A percentile compares a stretch with the other conserved stretches of the same genome.
Evolutionary conservation across 2,113 vertebrate species (phyloP).

Genomic region (Callopanchax toddi): DNA sequence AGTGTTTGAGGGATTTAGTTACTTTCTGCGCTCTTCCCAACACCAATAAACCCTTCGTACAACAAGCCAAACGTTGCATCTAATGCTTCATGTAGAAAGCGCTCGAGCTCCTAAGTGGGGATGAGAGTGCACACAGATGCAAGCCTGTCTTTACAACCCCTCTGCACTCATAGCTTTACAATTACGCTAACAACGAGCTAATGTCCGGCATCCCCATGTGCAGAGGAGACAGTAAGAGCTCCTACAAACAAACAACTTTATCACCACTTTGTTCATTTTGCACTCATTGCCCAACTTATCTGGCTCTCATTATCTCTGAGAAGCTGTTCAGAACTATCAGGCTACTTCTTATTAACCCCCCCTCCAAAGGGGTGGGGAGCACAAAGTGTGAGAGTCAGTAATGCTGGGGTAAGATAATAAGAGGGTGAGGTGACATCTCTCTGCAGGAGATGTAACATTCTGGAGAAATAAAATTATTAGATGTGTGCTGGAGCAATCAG

Average conservation of each 20-base stretch:
- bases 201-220: conserved; percentile 43
- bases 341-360: conserved; percentile 43
- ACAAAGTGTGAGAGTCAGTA: neutral
- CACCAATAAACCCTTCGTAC: conserved; percentile 40
- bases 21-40: conserved; percentile 43
- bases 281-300: conserved; percentile 46
- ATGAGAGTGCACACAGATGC: conserved; percentile 52
- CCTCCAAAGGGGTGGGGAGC: neutral
- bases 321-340: conserved; percentile 42
- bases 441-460: conserved; percentile 15
- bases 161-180: conserved; percentile 57
- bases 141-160: conserved; percentile 68
- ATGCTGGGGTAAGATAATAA: neutral
- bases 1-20: conserved; percentile 32
- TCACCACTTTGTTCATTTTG: conserved; percentile 14
- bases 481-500: neutral
- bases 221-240: conserved; percentile 31
- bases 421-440: conserved; percentile 17
- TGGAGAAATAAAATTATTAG: neutral
- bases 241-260: conserved; percentile 54
- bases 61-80: conserved; percentile 48
- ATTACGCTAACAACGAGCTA: conserved; percentile 55
- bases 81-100: conserved; percentile 40
- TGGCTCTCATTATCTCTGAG: conserved; percentile 57
- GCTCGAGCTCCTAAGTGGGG: conserved; percentile 52